Evolutionary conservation across 2,113 vertebrate species (phyloP), one percentile per base, ranked within the genome.

Genomic region (Cyprinodon tularosa): DNA sequence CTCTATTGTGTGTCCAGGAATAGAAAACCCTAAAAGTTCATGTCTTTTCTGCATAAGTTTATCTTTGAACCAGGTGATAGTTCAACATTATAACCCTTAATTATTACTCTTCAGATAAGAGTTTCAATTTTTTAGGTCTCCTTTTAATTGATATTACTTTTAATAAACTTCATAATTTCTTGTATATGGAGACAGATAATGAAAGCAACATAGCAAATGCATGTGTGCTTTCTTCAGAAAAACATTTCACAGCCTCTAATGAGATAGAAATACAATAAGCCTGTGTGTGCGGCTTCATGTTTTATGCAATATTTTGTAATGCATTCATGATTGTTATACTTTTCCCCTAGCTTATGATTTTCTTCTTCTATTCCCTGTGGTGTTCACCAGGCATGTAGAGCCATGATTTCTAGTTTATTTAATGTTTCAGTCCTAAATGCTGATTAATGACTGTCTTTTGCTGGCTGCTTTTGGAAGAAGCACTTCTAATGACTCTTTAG

Each of bases 291-390:
- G 66, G 10, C 29, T 77, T 38, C 67, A 67, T 85, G 78, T 67
- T 83, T 85, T 78, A 85, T 82, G 78, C 71, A 86, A 66, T 60
- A 76, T 60, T 71, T 59, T 53, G 57, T 82, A 76, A 84, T 74
- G 22, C 72, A 74, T 87, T 75, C 69, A 83, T 81, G 67, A 76
- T 71, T 75, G 40, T 66, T 61, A 66, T 38, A 48, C 71, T 67
- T 84, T 68, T 68, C 1, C 57, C 29, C 53, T 61, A 42, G 0
- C 37, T 72, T 59, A 62, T 57, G 42, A 77, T 57, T 62, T n/a
- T 57, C 29, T 37, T 3, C 74, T 79, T 66, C 78, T 69, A 42
- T 59, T 66, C 61, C 10, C 72, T n/a, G 15, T 73, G 6, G 4
- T 47, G 57, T 48, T 45, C 15, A 0, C 39, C 74, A 4, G 2